These are phyloP conservation scores for Anarrhichthys ocellatus DNA, from an alignment of 2,113 vertebrate genomes.

Conservation along the genomic window DNA sequence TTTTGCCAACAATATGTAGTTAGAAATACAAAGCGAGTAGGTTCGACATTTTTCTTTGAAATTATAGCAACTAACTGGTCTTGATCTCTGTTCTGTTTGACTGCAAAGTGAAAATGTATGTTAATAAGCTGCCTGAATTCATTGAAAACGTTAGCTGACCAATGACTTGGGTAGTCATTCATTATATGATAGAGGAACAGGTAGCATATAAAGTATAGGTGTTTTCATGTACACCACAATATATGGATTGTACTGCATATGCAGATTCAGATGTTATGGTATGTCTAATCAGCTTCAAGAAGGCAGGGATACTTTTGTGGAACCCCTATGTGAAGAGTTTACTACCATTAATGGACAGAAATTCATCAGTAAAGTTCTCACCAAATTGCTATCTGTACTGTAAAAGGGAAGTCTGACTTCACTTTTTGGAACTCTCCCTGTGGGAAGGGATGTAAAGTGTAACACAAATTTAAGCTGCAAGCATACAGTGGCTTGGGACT, in stretches of 20 bases:
- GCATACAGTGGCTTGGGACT: not conserved
- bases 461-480: not conserved
- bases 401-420: slow-evolving; percentile 10
- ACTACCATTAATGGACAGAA: not conserved
- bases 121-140: not conserved
- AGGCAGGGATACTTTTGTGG: not conserved
- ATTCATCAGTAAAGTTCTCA: not conserved
- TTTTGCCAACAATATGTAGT: not conserved
- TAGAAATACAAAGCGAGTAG: not conserved
- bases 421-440: not conserved
- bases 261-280: not conserved
- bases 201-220: not conserved
- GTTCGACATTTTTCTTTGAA: not conserved
- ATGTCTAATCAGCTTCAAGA: not conserved
- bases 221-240: not conserved
- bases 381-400: not conserved
- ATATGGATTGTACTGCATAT: not conserved
- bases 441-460: slow-evolving; percentile 3
- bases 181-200: not conserved
- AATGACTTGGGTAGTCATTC: not conserved
- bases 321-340: not conserved
- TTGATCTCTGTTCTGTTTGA: not conserved
- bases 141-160: not conserved
- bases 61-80: not conserved
- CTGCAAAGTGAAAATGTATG: not conserved